Base-by-base conservation (phyloP, 2,888 invertebrate genomes). In the Ametastegia equiseti region DNA sequence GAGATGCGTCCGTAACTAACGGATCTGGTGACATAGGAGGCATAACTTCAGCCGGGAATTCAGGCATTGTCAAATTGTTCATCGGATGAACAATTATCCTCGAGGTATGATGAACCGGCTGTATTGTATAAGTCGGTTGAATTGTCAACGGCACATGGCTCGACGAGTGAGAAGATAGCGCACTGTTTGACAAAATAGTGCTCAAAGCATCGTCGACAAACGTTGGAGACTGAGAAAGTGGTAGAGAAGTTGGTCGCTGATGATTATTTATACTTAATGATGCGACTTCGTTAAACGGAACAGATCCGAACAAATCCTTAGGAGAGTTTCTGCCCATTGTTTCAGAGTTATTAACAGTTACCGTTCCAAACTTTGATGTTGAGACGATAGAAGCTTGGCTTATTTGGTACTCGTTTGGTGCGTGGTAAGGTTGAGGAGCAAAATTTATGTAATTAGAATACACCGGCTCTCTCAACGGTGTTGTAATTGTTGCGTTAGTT, bases 251-350 rank as follows among this genome's bases (percentile, higher is more conserved):
- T 75, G 89, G 92, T 83, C 88, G 85, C 67, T 85, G 90, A 42
- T 85, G 87, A 2, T 84, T 77, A 63, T 84, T 86, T 1, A 89
- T 83, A 23, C 88, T 85, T 11, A 91, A 77, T 0, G 88, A 86
- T 0, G 91, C 85, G 33, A 92, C 88, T 65, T 91, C 91, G 42
- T 91, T 89, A 79, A 92, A 92, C 0, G 92, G 92, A 19, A 90
- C 86, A 0, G 92, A 91, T 0, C 92, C 92, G 71, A 92, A 92
- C 0, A 92, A 86, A 83, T 92, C 92, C 63, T 91, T 89, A 4
- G 88, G 82, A 4, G 79, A 79, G 13, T 69, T 78, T 67, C 78
- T 27, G 54, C 39, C 65, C 27, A 81, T 75, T 7, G 45, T 86
- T 45, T 89, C 88, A 2, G 91, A 88, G 80, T 89, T 90, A n/a